A percentile compares a stretch with the other conserved stretches of the same genome.
These are phyloP conservation scores for Nemapogon koenigi DNA, from an alignment of 2,888 invertebrate genomes.

Conservation along the genomic window DNA sequence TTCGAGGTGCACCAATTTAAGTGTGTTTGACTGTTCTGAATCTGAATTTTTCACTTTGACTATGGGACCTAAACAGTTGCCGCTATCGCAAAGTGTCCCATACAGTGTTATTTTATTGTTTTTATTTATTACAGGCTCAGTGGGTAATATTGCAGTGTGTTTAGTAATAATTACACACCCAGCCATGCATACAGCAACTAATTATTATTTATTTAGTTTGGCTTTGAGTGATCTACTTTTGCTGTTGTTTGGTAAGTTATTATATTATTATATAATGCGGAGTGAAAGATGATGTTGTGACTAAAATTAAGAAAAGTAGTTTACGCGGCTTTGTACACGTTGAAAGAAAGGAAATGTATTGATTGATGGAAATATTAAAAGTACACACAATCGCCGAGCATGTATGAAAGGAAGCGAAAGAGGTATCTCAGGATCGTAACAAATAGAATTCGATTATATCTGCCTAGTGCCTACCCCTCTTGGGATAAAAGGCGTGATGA, in stretches of 20 bases:
- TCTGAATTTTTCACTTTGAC: conserved; percentile 64
- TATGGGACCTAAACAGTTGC: conserved; percentile 69
- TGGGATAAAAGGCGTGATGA: too few relatives aligned
- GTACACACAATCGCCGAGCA: too few relatives aligned
- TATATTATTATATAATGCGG: too few relatives aligned
- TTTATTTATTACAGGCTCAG: conserved; percentile 83
- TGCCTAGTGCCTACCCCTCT: too few relatives aligned
- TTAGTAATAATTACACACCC: conserved; percentile 82
- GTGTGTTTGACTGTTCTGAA: conserved; percentile 62
- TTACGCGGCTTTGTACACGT: too few relatives aligned
- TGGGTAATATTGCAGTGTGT: conserved; percentile 86
- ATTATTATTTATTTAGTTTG: conserved; percentile 89
- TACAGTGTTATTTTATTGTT: conserved; percentile 74
- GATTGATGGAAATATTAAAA: too few relatives aligned
- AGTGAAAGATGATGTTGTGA: too few relatives aligned
- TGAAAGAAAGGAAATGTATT: too few relatives aligned
- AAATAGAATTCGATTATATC: too few relatives aligned
- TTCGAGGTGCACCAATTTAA: conserved; percentile 46
- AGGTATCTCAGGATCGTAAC: too few relatives aligned
- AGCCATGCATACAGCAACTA: conserved; percentile 89
- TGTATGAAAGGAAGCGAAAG: too few relatives aligned
- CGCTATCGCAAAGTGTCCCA: conserved; percentile 60
- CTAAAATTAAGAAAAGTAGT: too few relatives aligned
- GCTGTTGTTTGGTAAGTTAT: conserved; percentile 77
- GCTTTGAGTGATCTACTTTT: conserved; percentile 86